Base-by-base conservation (phyloP, 2,113 vertebrate genomes). In the Oncorhynchus nerka region DNA sequence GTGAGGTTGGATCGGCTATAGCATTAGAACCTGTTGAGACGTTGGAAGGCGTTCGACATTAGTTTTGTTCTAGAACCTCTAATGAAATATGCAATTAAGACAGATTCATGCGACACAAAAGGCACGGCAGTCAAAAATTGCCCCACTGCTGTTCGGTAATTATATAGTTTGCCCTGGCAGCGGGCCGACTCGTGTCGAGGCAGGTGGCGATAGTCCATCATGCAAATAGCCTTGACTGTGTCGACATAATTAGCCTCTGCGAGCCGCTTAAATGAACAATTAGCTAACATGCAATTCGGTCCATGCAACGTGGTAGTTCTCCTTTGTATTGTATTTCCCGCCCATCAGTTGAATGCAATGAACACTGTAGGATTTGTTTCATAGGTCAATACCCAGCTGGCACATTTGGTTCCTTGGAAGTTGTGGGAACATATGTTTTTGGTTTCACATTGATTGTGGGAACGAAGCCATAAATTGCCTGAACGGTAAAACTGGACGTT, bases 21-120 rank as follows among this genome's bases (percentile, higher is more conserved):
- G 39, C 51, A 16, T 15, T 55, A 55, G 55, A 93, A 93, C 28
- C 51, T 55, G 51, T 55, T 55, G 51, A 55, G 51, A 55, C 51
- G 51, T 55, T 55, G 3, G 51, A 19, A 55, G 12, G 51, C 51
- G 51, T 55, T 55, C 13, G 91, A 92, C 88, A 75, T 72, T 75
- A 16, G 94, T 95, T 96, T 96, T 96, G 96, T 96, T 95, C 94
- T 90, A 93, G 94, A 92, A 91, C 90, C 96, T 95, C 95, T 97
- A 98, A 98, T 98, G 96, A 98, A 99, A 98, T 97, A 98, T 98
- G 97, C 97, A 96, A 98, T 99, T 99, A 99, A 94, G 94, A 95
- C 96, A 97, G 95, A 99, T 99, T 99, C 98, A 99, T 95, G 94
- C 91, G 81, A 84, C 95, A 99, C 98, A 99, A 99, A 98, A 94